A percentile compares a stretch with the other conserved stretches of the same genome.
These are phyloP conservation scores for Seladonia tumulorum DNA, from an alignment of 2,888 invertebrate species.

Conservation along the genomic window DNA sequence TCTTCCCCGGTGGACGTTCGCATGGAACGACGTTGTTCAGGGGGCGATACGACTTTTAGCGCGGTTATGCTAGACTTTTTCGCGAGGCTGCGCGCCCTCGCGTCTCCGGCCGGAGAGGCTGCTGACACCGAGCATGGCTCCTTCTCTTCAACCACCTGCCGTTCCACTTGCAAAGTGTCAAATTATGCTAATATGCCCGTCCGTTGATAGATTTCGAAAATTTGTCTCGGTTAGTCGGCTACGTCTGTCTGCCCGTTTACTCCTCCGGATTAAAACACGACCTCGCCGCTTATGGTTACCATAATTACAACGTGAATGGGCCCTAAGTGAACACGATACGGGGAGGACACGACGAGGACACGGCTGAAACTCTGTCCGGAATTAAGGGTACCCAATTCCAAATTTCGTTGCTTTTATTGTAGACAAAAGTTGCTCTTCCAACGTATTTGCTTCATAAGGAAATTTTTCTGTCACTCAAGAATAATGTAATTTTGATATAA, in stretches of 20 bases:
- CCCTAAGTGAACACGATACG: not conserved
- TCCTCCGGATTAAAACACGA: slow-evolving; percentile 12
- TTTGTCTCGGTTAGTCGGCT: slow-evolving; percentile 39
- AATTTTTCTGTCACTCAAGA: too few species aligned
- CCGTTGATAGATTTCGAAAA: slow-evolving; percentile 57
- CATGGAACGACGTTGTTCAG: slow-evolving; percentile 66
- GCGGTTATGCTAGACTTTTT: slow-evolving; percentile 59
- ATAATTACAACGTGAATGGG: not conserved
- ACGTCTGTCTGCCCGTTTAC: slow-evolving; percentile 4
- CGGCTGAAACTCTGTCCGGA: not conserved
- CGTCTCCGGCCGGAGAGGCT: slow-evolving; percentile 11
- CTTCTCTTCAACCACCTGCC: slow-evolving; percentile 59
- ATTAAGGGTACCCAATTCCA: too few species aligned
- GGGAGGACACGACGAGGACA: not conserved
- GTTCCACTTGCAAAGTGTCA: slow-evolving; percentile 59
- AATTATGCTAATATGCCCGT: slow-evolving; percentile 62
- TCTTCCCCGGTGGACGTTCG: slow-evolving; percentile 73
- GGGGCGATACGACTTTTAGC: slow-evolving; percentile 69
- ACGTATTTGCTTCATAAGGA: too few species aligned
- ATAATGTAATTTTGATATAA: too few species aligned
- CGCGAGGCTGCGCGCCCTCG: not conserved
- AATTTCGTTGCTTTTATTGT: too few species aligned
- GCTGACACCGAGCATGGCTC: slow-evolving; percentile 47
- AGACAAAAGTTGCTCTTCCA: too few species aligned
- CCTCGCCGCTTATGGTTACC: not conserved